Conservation (phyloP, 2,797 vertebrate species). For the Sparidentex hasta region DNA sequence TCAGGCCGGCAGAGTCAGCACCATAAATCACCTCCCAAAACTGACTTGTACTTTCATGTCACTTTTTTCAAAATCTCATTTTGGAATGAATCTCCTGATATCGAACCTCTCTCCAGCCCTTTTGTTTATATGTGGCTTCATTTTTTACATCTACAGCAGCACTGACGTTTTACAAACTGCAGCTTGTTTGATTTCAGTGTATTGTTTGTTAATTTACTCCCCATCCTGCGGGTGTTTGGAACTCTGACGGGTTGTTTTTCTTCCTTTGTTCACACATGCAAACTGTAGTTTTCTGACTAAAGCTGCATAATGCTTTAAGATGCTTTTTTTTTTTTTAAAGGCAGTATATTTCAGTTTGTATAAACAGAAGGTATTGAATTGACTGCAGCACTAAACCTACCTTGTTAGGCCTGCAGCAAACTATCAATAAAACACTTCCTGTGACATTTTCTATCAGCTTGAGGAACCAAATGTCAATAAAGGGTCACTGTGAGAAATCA, state of each 20-base stretch:
- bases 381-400: conserved; percentile 6
- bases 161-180: conserved; percentile 17
- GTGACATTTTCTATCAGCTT: conserved; percentile 17
- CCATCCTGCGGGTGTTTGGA: conserved; percentile 6
- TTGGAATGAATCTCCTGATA: neutral
- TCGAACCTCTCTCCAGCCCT: neutral
- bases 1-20: conserved; percentile 43
- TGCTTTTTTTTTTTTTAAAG: neutral
- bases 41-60: conserved; percentile 30
- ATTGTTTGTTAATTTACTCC: conserved; percentile 2
- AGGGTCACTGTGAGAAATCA: neutral
- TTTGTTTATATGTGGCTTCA: conserved; percentile 9
- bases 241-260: neutral
- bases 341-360: neutral
- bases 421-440: conserved; percentile 20
- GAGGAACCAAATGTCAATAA: conserved; percentile 23
- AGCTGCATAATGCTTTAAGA: neutral
- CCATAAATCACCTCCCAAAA: conserved; percentile 65
- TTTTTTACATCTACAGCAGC: conserved; percentile 1
- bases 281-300: neutral
- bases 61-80: conserved; percentile 44
- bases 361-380: conserved; percentile 1
- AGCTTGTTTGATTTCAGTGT: neutral
- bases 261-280: neutral
- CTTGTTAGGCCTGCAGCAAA: neutral